phyloP scores from a whole-genome alignment of 2,797 vertebrate genomes.

The Amazona finschi region DNA sequence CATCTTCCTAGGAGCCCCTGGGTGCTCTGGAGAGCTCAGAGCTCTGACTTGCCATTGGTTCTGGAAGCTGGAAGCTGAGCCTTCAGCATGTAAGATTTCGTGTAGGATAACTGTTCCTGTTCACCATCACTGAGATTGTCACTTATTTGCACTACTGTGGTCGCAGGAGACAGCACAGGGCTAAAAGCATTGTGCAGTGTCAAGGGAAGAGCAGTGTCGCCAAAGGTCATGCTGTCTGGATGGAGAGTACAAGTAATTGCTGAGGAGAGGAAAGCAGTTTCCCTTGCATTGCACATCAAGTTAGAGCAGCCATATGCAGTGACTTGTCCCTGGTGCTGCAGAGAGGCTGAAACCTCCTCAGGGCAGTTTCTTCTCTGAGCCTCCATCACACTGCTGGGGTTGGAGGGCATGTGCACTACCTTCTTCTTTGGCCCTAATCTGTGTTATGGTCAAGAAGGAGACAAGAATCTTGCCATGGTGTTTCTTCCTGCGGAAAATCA shows the following conservation, averaged over 20 bases:
- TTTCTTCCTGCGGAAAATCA: neutral
- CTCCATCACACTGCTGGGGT: fast-evolving
- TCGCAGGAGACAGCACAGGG: neutral
- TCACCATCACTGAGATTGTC: fast-evolving
- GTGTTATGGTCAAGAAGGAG: neutral
- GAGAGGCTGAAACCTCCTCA: neutral
- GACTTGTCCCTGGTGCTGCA: fast-evolving
- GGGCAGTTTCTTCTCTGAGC: neutral
- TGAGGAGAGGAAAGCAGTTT: neutral
- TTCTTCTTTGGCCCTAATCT: neutral
- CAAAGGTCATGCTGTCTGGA: neutral
- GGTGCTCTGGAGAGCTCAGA: neutral
- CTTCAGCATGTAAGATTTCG: fast-evolving
- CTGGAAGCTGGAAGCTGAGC: neutral
- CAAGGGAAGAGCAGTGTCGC: neutral
- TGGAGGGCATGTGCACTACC: neutral
- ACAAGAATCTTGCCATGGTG: neutral
- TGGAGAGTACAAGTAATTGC: neutral
- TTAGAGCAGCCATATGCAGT: neutral
- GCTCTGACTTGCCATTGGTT: neutral
- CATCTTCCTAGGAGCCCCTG: fast-evolving
- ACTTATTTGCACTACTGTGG: fast-evolving
- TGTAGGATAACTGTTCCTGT: neutral
- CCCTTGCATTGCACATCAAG: neutral
- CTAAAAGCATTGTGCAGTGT: too few species aligned